These are phyloP conservation scores for Tetramorium parvispinum DNA, from an alignment of 1,140 invertebrate genomes.

Conservation along the genomic window DNA sequence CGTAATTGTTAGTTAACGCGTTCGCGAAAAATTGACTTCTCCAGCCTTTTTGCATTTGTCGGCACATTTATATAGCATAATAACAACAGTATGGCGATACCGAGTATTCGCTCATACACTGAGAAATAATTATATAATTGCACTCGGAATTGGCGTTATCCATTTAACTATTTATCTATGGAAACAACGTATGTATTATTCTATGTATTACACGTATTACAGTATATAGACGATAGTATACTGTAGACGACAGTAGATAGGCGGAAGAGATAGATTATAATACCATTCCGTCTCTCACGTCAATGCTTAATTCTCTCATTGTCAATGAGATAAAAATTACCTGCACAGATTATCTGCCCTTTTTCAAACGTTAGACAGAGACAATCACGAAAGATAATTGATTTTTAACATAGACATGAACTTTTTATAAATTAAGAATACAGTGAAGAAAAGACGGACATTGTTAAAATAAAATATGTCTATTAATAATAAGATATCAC, in stretches of 20 bases:
- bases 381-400: not conserved
- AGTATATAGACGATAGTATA: not conserved
- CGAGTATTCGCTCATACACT: not conserved
- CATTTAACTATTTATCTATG: constrained; percentile 1
- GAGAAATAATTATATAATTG: constrained; percentile 1
- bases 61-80: constrained; percentile 21
- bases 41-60: constrained; percentile 30
- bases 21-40: constrained; percentile 50
- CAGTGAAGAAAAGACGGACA: not conserved
- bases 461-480: not conserved
- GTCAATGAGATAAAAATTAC: not conserved
- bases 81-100: not conserved
- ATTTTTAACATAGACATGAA: not conserved
- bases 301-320: not conserved
- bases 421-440: not conserved
- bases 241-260: too few relatives aligned
- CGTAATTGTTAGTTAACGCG: not conserved
- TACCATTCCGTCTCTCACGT: not conserved
- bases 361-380: not conserved
- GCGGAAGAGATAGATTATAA: not conserved
- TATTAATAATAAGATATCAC: not conserved
- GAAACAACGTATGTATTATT: constrained; percentile 3
- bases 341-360: not conserved
- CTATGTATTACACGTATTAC: not conserved
- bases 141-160: constrained; percentile 23